Evolutionary conservation across 1,140 invertebrate genomes (phyloP), one percentile per base, ranked within the genome.

Genomic region (Rhyacophila brunnea): DNA sequence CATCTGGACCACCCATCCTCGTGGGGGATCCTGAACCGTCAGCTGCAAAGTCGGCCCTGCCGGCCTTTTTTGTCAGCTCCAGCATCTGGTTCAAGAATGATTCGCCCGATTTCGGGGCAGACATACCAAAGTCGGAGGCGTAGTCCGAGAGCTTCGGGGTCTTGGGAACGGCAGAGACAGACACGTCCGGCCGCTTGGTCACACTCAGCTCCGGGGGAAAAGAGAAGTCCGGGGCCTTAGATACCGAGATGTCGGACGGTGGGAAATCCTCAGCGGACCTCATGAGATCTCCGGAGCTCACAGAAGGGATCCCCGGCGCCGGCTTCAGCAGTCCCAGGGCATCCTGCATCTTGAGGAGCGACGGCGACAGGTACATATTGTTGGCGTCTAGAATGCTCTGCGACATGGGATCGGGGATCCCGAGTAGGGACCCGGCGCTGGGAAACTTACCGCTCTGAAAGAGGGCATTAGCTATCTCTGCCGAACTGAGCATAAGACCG

Each of bases 321-420:
- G 77, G 77, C 67, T 78, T 80, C 54, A 80, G 66, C 10, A 80
- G 61, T 47, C 52, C 60, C 14, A 65, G 47, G 52, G 76, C 73
- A 54, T 80, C 77, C 62, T 80, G 77, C 77, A 80, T 80, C 69
- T 80, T 80, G 15, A 80, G 66, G 18, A 80, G 62, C 6, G 77
- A 80, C 5, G 77, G 77, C 14, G 77, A 82, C 62, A 87, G 73
- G 44, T 85, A 86, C 82, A 86, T 85, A 65, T 86, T 86, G 63
- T 85, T 86, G 1, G 84, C 84, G 0, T 84, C 84, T 58, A 87
- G 70, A 20, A 84, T 86, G n/a, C 81, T 83, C 65, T 86, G 85
- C 0, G 84, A 84, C 76, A 87, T 80, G 0, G 84, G 84, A 75
- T 86, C 85, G 1, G 84, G 84, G 64, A 87, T 81, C 6, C 81